Evolutionary conservation across 1,140 invertebrate genomes (phyloP).

Genomic region (Anastrepha ludens): DNA sequence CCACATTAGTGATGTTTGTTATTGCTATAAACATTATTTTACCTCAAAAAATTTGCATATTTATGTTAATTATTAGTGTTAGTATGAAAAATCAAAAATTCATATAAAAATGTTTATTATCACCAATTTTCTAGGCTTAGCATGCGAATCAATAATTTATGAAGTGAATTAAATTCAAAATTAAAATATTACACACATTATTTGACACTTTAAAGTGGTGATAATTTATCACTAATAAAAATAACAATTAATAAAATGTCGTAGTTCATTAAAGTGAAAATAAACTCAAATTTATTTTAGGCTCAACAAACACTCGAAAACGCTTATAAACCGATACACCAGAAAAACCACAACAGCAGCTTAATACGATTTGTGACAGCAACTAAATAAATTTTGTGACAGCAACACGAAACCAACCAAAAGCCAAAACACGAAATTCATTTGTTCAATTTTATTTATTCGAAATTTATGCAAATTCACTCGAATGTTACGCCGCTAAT

Average conservation of each 20-base stretch:
- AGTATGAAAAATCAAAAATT: neutral
- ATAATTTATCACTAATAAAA: conserved; percentile 30
- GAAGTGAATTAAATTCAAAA: conserved; percentile 1
- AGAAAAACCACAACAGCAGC: neutral
- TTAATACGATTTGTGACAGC: no score
- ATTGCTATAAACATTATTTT: no score
- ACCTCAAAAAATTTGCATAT: no score
- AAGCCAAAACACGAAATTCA: conserved; percentile 9
- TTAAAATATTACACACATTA: neutral
- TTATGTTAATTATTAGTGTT: no score
- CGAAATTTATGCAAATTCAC: conserved; percentile 29
- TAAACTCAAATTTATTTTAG: conserved; percentile 32
- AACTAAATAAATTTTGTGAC: no score
- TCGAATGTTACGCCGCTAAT: neutral
- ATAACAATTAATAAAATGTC: neutral
- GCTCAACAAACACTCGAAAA: neutral
- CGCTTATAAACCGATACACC: neutral
- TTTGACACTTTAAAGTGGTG: conserved; percentile 32
- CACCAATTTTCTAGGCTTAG: no score
- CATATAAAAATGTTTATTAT: neutral
- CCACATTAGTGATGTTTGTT: no score
- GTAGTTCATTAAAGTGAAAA: conserved; percentile 30
- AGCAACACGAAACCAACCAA: neutral
- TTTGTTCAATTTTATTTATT: conserved; percentile 41
- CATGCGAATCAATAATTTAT: conserved; percentile 8